Base-by-base conservation (phyloP, 2,888 invertebrate species). In the Paralinhomoeus sp. region DNA sequence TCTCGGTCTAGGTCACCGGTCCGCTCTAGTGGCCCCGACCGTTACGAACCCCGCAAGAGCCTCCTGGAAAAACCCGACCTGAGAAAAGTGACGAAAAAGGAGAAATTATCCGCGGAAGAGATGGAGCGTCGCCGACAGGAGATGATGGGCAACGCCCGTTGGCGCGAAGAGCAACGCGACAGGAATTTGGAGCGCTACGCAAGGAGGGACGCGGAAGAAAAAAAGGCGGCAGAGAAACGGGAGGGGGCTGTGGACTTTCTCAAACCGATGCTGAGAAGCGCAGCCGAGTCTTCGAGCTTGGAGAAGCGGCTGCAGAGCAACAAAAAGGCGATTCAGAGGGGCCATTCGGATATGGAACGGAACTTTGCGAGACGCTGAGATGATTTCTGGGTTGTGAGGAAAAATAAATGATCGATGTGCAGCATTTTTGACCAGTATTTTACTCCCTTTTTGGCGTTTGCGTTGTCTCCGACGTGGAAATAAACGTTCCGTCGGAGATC, bases 261-360 rank as follows among this genome's bases (percentile, higher is more conserved):
- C 57, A 73, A 72, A 47, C 75, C 75, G 53, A 73, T 80, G 62
- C 67, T 78, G 50, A 67, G 75, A 1, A 68, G 69, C 47, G 73
- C 73, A 43, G 74, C 75, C 0, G 71, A 73, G 51, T 71, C 71
- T 22, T 74, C 75, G 44, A 76, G 77, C 13, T 75, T 89, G 0
- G 83, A 81, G 58, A 74, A 76, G 49, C 72, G 87, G 52, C 76
- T 89, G 41, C 80, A 77, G 57, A 74, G 85, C 17, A 89, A 84
- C 61, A 73, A 80, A 37, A 80, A 85, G 63, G 80, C 81, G 56
- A 80, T 87, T 51, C 87, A 89, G 62, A 71, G 84, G 45, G 77
- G 77, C 3, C 72, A 72, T 21, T 67, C 71, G 23, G 75, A 80
- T 41, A 81, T 87, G 80, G 76, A 81, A 54, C 72, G 74, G 48